Evolutionary conservation across 2,797 vertebrate genomes (phyloP).

Genomic region (Lacerta bilineata): DNA sequence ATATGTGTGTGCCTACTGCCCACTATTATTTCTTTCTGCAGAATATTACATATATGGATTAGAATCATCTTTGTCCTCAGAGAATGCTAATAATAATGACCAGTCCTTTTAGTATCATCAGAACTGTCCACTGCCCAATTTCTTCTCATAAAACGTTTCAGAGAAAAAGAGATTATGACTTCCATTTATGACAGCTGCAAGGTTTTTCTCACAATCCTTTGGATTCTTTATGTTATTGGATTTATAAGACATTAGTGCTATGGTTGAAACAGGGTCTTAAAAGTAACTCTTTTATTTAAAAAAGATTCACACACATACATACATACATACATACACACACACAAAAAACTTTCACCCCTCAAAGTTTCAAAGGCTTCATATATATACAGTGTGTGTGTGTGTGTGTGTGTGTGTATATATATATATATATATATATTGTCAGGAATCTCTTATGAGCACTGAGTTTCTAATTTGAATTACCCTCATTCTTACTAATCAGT

Average conservation of each 20-base stretch:
- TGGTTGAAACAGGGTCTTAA: not conserved
- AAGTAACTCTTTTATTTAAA: not conserved
- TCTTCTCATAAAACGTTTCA: constrained; percentile 28
- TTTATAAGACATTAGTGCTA: constrained; percentile 12
- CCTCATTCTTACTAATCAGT: not conserved
- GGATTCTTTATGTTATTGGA: constrained; percentile 15
- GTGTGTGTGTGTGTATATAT: not conserved
- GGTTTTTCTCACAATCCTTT: constrained; percentile 14
- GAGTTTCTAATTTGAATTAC: not conserved
- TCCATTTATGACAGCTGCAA: not conserved
- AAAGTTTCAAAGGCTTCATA: not conserved
- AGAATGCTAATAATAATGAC: constrained; percentile 22
- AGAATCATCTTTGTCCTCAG: not conserved
- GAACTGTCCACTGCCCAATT: constrained; percentile 20
- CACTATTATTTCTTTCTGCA: not conserved
- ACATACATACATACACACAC: too few species aligned
- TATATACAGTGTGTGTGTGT: too few species aligned
- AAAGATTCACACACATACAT: too few species aligned
- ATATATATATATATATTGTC: not conserved
- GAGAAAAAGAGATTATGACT: not conserved
- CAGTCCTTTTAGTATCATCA: not conserved
- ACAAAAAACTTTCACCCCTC: not conserved
- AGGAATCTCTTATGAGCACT: not conserved
- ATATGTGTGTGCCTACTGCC: not conserved
- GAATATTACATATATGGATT: not conserved